These are phyloP conservation scores for Psammodynastes pulverulentus DNA, from an alignment of 2,113 vertebrate species.

Conservation along the genomic window DNA sequence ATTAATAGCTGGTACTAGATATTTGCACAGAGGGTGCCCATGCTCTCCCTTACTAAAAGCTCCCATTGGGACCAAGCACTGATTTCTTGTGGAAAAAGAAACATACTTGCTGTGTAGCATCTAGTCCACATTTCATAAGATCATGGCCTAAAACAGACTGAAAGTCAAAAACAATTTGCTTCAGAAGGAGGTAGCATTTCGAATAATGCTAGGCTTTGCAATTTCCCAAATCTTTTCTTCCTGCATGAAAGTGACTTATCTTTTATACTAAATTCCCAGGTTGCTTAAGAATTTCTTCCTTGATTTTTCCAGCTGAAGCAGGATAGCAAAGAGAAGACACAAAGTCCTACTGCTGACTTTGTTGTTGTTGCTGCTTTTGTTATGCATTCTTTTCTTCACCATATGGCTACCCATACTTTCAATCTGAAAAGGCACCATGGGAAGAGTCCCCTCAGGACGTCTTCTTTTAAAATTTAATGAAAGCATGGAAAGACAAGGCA, in stretches of 20 bases:
- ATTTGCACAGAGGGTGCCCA: slow-evolving; percentile 3
- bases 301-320: neutral
- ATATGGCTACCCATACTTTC: neutral
- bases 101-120: neutral
- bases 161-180: neutral
- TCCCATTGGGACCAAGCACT: slow-evolving; percentile 10
- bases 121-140: neutral
- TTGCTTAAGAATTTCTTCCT: neutral
- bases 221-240: neutral
- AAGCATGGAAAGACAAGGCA: neutral
- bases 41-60: slow-evolving; percentile 9
- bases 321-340: neutral
- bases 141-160: neutral
- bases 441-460: neutral
- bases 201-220: neutral
- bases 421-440: neutral
- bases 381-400: neutral
- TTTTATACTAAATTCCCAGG: neutral
- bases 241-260: neutral
- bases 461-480: neutral
- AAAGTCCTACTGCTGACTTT: neutral
- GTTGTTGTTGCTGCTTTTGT: neutral
- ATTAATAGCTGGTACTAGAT: slow-evolving; percentile 17
- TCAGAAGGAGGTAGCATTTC: neutral
- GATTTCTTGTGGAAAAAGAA: neutral